phyloP scores from a whole-genome alignment of 2,113 vertebrate species.

The Gorilla gorilla region DNA sequence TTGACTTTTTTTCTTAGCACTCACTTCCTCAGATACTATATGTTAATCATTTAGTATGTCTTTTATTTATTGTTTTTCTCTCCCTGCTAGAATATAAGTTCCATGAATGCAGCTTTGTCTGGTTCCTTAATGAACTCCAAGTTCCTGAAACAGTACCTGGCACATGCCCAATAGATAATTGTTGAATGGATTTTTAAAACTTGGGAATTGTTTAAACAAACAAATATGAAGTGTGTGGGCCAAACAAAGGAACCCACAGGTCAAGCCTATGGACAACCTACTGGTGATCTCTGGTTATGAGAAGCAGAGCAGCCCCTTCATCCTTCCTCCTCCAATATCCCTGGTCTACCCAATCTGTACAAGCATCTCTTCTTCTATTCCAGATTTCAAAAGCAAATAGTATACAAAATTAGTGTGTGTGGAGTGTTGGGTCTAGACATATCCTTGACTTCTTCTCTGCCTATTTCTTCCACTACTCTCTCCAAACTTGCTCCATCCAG shows the following conservation, averaged over 20 bases:
- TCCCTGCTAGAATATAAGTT: neutral
- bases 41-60: neutral
- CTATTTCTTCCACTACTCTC: neutral
- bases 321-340: too few relatives aligned
- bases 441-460: neutral
- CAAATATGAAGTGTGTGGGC: neutral
- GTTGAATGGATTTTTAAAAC: neutral
- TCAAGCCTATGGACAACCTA: neutral
- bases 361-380: neutral
- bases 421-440: neutral
- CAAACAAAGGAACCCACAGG: neutral
- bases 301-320: neutral
- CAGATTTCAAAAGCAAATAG: neutral
- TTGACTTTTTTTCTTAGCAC: neutral
- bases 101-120: neutral
- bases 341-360: neutral
- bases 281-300: neutral
- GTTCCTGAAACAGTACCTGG: neutral
- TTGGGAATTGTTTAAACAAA: neutral
- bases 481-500: neutral
- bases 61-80: neutral
- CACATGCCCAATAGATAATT: neutral
- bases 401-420: neutral
- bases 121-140: neutral
- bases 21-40: neutral